Evolutionary conservation across 2,888 invertebrate genomes (phyloP), one percentile per base, ranked within the genome.

Genomic region (Notodonta dromedarius): DNA sequence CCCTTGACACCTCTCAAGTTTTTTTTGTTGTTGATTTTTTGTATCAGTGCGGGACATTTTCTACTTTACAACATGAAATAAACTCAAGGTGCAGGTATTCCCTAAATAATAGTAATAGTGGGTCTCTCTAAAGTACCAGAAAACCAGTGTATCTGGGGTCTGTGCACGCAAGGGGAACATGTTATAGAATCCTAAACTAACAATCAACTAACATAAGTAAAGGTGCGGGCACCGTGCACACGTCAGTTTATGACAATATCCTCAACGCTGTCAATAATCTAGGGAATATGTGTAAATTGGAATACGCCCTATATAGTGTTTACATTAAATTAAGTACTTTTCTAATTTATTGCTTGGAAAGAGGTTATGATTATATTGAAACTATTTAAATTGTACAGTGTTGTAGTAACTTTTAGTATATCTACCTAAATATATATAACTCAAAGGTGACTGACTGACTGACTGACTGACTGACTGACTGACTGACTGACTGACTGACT

Each of bases 101-200:
- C 9, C 42, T 42, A 9, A 4, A 11, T 42, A 42, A 1, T 13
- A 11, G 5, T 9, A 13, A 4, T 4, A 13, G 4, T 46, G 13
- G n/a, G 44, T 13, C 44, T 13, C 12, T 13, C 44, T 46, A 50
- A 50, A 16, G 50, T 16, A 16, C 8, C 16, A 8, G 2, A 12
- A 52, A 52, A 52, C 24, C 1, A 7, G 24, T 24, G 8, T 32
- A 13, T 9, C 32, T 55, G 54, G 12, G 12, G 14, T 35, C 53
- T 16, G 13, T 32, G 14, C 39, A 14, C 60, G 66, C 62, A 62
- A 66, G 55, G 68, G 56, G 69, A 69, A 63, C 65, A 62, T 66
- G 71, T 79, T 74, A 78, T 76, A 69, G 60, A 63, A 67, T 73
- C 81, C 81, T 82, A 82, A 79, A 75, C 75, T 67, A 80, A 82